A percentile compares a stretch with the other conserved stretches of the same genome.
Conservation (phyloP, 2,888 invertebrate species). For the Rhagonycha fulva region DNA sequence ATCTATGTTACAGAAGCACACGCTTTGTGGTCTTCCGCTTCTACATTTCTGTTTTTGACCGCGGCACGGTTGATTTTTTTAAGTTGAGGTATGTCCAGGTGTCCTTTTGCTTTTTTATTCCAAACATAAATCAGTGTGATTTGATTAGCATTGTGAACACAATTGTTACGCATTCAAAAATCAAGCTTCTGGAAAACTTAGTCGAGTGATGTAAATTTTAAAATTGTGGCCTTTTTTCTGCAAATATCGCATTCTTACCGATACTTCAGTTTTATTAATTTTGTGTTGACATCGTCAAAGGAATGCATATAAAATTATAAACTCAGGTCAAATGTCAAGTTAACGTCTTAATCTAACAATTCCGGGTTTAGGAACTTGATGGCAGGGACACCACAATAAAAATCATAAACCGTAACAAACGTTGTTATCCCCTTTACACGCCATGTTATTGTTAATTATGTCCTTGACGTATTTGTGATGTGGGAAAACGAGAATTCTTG, state of each 20-base stretch:
- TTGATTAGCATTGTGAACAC: slow-evolving; percentile 1
- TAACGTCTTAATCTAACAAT: slow-evolving; percentile 33
- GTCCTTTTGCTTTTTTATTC: slow-evolving; percentile 3
- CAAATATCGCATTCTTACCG: not conserved
- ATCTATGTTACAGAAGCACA: slow-evolving; percentile 20
- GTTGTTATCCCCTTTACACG: slow-evolving; percentile 24
- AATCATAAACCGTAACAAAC: slow-evolving; percentile 36
- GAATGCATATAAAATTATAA: not conserved
- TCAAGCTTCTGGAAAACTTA: slow-evolving; percentile 18
- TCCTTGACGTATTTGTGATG: slow-evolving; percentile 25
- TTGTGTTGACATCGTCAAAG: not conserved
- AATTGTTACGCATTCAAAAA: slow-evolving; percentile 3
- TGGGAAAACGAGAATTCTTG: slow-evolving; percentile 18
- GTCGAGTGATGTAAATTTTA: slow-evolving; percentile 14
- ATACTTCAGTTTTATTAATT: not conserved
- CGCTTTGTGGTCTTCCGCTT: slow-evolving; percentile 26
- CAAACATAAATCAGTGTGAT: not conserved
- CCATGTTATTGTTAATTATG: slow-evolving; percentile 28
- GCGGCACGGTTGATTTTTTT: not conserved
- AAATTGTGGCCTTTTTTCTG: not conserved
- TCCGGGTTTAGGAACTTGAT: slow-evolving; percentile 13
- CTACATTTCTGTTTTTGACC: slow-evolving; percentile 3
- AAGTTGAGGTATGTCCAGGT: slow-evolving; percentile 10
- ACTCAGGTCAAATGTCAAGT: slow-evolving; percentile 35
- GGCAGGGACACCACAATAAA: slow-evolving; percentile 35